Evolutionary conservation across 2,888 invertebrate species (phyloP), one percentile per base, ranked within the genome.

Genomic region (Diabrotica balteata): DNA sequence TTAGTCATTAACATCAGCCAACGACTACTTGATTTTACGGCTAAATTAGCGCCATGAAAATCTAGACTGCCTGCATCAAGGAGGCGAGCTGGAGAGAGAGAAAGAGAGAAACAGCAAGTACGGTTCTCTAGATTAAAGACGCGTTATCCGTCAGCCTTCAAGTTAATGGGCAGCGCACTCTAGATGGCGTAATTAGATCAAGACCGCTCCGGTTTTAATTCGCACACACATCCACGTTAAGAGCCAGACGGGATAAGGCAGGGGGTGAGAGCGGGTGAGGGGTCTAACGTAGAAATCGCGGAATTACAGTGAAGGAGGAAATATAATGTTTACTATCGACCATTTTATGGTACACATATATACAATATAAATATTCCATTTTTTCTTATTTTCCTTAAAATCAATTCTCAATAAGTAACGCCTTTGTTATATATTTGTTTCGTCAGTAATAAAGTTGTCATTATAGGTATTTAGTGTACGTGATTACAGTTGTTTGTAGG

Each of bases 121-220:
- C 67, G 54, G 54, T 46, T 59, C 52, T 59, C 59, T 67, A 79
- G 81, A 82, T 82, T 82, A 82, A 82, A 82, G 82, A 82, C 80
- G 81, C 81, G 82, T 81, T 80, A 82, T 81, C 81, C 80, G 80
- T 66, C 61, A 66, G 62, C 58, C 68, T 62, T 81, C 80, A 81
- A 79, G 81, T 81, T 81, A 80, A 81, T 79, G 78, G 80, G 79
- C 76, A 78, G 67, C 62, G 54, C 78, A 76, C 79, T 80, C 78
- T 79, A 80, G 80, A 81, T 78, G 78, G 80, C 80, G 81, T 82
- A 83, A 83, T 83, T 83, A 82, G 82, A 83, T 83, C 82, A 83
- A 80, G 79, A 77, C 76, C 76, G 78, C 76, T 78, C 60, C 58
- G 75, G 78, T 78, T 80, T 80, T 80, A 82, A 82, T 81, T 81